phyloP scores from a whole-genome alignment of 37 sponge, comb jelly and placozoan species.

The Diacarnus erythraeanus region DNA sequence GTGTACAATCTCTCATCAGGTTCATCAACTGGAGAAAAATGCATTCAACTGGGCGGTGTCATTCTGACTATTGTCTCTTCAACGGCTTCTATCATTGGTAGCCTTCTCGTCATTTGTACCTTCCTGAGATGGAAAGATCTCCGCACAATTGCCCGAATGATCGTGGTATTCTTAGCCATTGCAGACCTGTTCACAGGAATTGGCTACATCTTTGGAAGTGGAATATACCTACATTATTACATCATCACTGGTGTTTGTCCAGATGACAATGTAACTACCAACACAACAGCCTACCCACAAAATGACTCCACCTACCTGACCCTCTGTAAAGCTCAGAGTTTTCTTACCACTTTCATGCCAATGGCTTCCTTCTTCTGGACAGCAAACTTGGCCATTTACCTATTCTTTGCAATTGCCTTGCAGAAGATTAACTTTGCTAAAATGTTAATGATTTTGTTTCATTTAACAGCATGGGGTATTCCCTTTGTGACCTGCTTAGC shows the following conservation, averaged over 20 bases:
- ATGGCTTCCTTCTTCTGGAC: constrained; percentile 69
- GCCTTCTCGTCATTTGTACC: constrained; percentile 48
- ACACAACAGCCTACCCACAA: not conserved
- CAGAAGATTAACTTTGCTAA: constrained; percentile 8
- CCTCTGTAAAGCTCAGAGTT: constrained; percentile 46
- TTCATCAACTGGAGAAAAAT: too few species aligned
- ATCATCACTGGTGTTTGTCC: not conserved
- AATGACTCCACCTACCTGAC: not conserved
- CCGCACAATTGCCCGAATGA: constrained; percentile 35
- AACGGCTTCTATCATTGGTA: constrained; percentile 36
- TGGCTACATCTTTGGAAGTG: constrained; percentile 52
- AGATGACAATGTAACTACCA: not conserved
- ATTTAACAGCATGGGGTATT: constrained; percentile 54
- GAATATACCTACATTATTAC: constrained; percentile 1
- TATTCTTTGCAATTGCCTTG: constrained; percentile 38
- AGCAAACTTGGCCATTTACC: constrained; percentile 49
- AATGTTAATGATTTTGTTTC: constrained; percentile 42
- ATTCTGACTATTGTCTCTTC: constrained; percentile 41
- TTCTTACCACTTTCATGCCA: constrained; percentile 51
- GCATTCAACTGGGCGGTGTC: not conserved
- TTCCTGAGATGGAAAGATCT: constrained; percentile 33
- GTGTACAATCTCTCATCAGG: too few species aligned
- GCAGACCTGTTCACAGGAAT: constrained; percentile 59
- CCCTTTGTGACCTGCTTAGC: constrained; percentile 38
- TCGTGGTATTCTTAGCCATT: constrained; percentile 67